Evolutionary conservation across 2,113 vertebrate genomes (phyloP), one percentile per base, ranked within the genome.

Genomic region (Microcebus ravelobensis): DNA sequence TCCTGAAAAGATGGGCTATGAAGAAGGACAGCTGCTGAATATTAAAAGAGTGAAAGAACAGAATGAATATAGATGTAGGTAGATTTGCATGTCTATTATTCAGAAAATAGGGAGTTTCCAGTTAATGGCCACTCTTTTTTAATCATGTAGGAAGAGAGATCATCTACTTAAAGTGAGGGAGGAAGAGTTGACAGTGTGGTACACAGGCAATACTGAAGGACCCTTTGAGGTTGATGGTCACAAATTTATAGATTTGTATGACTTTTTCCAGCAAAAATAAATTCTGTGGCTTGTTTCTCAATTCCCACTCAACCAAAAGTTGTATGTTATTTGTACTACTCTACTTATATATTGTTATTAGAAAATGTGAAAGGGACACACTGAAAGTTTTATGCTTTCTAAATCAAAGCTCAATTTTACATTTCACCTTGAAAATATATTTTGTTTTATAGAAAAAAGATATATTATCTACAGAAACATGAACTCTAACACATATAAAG

Each of bases 331-430:
- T 88, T 96, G 36, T 74, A 76, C 48, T 90, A 82, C 9, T 70
- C 42, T 84, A 86, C 12, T 42, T 68, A 71, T 57, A 74, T 23
- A 42, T 11, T 94, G 42, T 15, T 76, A 59, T 20, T 73, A 29
- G 8, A 74, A 90, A 92, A 91, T 13, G 36, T 3, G 5, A 70
- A 92, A 86, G 68, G 4, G 63, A 61, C 4, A 42, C 42, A 77
- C 6, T 67, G 39, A 39, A 71, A 73, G 6, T 65, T 95, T 89
- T 76, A 81, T 70, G n/a, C 29, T 73, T 93, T 81, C 45, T 77
- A 88, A 95, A 63, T 81, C 31, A 82, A 89, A 74, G 55, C 52
- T 93, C 82, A 84, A 92, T 90, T 90, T 94, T 67, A 10, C 42
- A 88, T 84, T 82, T 92, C 48, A 86, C 18, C 23, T 90, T 87